phyloP scores from a whole-genome alignment of 2,797 vertebrate species.

The Xiphorhynchus erythropygius region DNA sequence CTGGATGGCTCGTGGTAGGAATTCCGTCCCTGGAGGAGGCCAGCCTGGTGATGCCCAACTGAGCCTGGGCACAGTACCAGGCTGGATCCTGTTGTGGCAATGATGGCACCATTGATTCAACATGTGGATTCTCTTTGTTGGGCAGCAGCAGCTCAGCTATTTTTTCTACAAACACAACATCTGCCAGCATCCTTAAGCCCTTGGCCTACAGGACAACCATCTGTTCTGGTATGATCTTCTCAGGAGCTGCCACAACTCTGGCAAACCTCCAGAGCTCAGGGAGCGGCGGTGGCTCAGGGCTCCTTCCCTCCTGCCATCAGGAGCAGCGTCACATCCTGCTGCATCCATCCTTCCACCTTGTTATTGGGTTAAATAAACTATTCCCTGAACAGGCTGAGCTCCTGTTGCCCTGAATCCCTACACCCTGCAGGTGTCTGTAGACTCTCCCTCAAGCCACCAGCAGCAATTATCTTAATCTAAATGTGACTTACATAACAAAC shows the following conservation, averaged over 20 bases:
- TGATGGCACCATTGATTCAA: accelerated
- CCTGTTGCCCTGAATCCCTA: not conserved
- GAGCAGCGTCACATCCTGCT: not conserved
- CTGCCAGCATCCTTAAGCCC: constrained; percentile 7
- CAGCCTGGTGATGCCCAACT: not conserved
- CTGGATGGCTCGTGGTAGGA: not conserved
- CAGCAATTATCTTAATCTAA: not conserved
- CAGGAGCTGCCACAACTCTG: not conserved
- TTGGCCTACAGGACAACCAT: constrained; percentile 17
- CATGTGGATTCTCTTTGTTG: not conserved
- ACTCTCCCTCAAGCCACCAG: not conserved
- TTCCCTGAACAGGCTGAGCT: not conserved
- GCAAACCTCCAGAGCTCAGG: constrained; percentile 4
- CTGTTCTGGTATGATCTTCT: constrained; percentile 43
- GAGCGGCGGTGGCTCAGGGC: not conserved
- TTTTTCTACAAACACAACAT: constrained; percentile 26
- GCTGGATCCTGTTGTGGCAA: accelerated
- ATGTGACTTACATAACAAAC: not conserved
- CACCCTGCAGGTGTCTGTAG: not conserved
- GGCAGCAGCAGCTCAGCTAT: not conserved
- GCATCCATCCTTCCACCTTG: not conserved
- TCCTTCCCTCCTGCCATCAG: not conserved
- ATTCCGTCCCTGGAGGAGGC: not conserved
- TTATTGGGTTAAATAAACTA: not conserved
- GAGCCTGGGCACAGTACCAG: accelerated